phyloP scores from a whole-genome alignment of 2,113 vertebrate genomes.

The Chionodraco myersi region DNA sequence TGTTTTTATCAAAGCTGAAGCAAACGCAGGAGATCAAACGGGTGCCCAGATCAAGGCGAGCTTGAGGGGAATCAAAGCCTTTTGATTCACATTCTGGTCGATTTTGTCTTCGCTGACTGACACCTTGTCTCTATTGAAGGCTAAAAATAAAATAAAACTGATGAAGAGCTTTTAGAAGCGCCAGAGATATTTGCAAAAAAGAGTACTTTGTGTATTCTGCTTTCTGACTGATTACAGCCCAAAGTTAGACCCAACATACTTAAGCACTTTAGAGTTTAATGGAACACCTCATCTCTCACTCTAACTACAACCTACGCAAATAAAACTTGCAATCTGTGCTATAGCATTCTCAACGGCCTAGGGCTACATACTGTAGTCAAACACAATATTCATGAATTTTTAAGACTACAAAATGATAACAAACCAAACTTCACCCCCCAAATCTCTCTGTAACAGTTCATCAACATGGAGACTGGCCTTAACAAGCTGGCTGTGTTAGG shows the following conservation, averaged over 20 bases:
- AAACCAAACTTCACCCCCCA: background rate
- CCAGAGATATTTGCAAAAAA: accelerated
- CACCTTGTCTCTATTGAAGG: constrained; percentile 41
- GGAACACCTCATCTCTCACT: background rate
- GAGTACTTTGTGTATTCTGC: background rate
- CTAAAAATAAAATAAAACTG: constrained; percentile 23
- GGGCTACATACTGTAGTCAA: background rate
- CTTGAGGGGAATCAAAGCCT: constrained; percentile 46
- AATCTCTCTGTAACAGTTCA: background rate
- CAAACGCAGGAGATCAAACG: constrained; percentile 54
- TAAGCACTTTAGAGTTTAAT: constrained; percentile 11
- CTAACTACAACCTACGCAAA: background rate
- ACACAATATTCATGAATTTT: background rate
- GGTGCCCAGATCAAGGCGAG: constrained; percentile 56
- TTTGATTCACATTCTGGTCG: constrained; percentile 52
- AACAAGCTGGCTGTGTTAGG: background rate
- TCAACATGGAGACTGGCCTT: background rate
- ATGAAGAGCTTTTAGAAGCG: constrained; percentile 7
- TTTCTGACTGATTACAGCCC: background rate
- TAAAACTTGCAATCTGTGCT: background rate
- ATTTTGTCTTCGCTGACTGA: constrained; percentile 41
- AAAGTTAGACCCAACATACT: background rate
- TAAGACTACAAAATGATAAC: background rate
- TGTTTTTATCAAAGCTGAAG: constrained; percentile 38
- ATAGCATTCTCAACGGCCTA: background rate